Evolutionary conservation across 2,113 vertebrate genomes (phyloP).

Genomic region (Melanotaenia duboulayi): DNA sequence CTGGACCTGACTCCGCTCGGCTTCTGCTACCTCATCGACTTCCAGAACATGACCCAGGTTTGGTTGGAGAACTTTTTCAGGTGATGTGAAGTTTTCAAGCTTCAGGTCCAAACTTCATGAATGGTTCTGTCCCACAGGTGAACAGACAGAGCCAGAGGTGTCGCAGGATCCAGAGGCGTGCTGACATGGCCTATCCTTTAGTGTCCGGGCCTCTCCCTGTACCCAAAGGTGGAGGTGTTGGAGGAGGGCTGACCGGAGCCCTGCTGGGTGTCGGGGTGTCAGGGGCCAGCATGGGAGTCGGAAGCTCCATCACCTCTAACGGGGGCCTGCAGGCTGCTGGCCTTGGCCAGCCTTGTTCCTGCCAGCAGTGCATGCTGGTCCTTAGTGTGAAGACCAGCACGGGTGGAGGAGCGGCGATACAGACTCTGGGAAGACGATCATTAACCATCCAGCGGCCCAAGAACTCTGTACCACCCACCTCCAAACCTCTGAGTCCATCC

Average conservation of each 20-base stretch:
- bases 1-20: conserved; percentile 95
- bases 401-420: conserved; percentile 34
- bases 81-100: too few relatives aligned
- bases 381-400: conserved; percentile 86
- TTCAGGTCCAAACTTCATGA: too few relatives aligned
- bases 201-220: conserved; percentile 84
- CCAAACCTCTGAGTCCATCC: conserved; percentile 63
- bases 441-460: conserved; percentile 70
- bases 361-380: conserved; percentile 93
- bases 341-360: conserved; percentile 84
- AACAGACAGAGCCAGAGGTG: conserved; percentile 91
- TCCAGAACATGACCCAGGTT: conserved; percentile 96
- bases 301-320: conserved; percentile 61
- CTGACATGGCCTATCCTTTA: conserved; percentile 87
- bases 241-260: conserved; percentile 66
- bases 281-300: conserved; percentile 63
- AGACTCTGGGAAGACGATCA: conserved; percentile 72
- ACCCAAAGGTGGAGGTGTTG: conserved; percentile 74
- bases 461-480: conserved; percentile 13
- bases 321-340: conserved; percentile 60
- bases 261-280: conserved; percentile 78
- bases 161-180: conserved; percentile 85
- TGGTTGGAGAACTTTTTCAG: not conserved
- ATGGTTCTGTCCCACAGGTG: conserved; percentile 79
- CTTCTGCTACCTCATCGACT: conserved; percentile 97